Conservation (phyloP, 1,140 invertebrate species). For the Brachionus plicatilis region DNA sequence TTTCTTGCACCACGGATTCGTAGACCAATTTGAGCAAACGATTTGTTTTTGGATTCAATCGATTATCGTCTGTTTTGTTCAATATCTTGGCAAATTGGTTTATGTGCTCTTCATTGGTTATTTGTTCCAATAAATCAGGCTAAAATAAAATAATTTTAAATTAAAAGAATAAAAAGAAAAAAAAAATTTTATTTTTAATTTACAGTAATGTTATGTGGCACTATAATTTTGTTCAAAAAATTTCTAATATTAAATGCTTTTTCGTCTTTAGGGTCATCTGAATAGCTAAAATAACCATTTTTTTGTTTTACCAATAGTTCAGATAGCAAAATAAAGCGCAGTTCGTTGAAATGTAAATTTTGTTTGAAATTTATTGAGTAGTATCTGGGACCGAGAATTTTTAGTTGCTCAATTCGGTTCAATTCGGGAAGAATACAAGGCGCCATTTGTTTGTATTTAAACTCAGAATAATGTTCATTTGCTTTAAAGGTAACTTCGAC, state of each 20-base stretch:
- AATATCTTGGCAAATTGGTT: slow-evolving; percentile 30
- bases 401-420: slow-evolving; percentile 66
- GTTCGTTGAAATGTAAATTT: slow-evolving; percentile 72
- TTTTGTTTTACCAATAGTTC: slow-evolving; percentile 77
- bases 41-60: slow-evolving; percentile 6
- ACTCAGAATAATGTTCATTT: slow-evolving; percentile 16
- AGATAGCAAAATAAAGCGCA: slow-evolving; percentile 62
- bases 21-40: slow-evolving; percentile 15
- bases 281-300: slow-evolving; percentile 78
- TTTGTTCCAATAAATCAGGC: slow-evolving; percentile 25
- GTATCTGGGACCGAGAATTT: slow-evolving; percentile 74
- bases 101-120: slow-evolving; percentile 36
- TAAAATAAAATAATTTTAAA: neutral
- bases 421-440: slow-evolving; percentile 81
- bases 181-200: neutral
- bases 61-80: neutral
- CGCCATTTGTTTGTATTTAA: slow-evolving; percentile 63
- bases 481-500: slow-evolving; percentile 33
- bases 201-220: slow-evolving; percentile 35
- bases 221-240: slow-evolving; percentile 36
- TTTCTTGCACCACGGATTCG: slow-evolving; percentile 36
- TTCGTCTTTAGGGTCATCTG: slow-evolving; percentile 71
- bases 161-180: neutral
- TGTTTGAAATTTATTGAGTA: slow-evolving; percentile 77
- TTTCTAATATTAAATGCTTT: slow-evolving; percentile 40